Base-by-base conservation (phyloP, 2,797 vertebrate species). In the Silurus lanzhouensis region DNA sequence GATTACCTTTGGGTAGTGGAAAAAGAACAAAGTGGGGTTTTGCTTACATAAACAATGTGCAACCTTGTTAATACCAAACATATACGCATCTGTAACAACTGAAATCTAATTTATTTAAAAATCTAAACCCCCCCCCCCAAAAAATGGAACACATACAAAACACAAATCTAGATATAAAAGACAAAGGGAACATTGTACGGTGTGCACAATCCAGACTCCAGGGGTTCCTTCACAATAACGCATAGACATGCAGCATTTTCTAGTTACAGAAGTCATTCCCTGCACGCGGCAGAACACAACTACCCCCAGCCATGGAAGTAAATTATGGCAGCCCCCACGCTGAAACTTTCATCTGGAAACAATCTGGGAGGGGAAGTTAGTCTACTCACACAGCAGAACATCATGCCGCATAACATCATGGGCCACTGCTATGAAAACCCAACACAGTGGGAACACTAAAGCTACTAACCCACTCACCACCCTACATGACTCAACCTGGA, bases 301-400 rank as follows among this genome's bases (percentile, higher is more conserved):
- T 55, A 64, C 27, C 68, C 44, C 75, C 66, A 86, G n/a, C 55
- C 68, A 70, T 48, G 22, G 77, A 25, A 83, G 71, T 55, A 78
- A 88, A 83, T 81, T 27, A 75, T 66, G 46, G 74, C 27, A 64
- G 71, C 71, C 72, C 61, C 72, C 71, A 55, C 12, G 80, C 57
- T 84, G 87, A 89, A 85, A 79, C 68, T 52, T 57, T 83, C 76
- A 88, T 90, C 89, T 92, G 91, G 92, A 93, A 94, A 84, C 82
- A 88, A 89, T 94, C 90, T 46, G 74, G 81, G 74, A 83, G 55
- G 68, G 25, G 70, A 60, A 83, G 38, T 20, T 20, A 83, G 71
- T 58, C 31, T 48, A 52, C 52, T 76, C 86, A 58, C 46, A 31
- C 55, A 64, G 60, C 71, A 38, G 76, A 63, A 63, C 55, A 61